Evolutionary conservation across 2,888 invertebrate species (phyloP).

Genomic region (Cantharis flavilabris): DNA sequence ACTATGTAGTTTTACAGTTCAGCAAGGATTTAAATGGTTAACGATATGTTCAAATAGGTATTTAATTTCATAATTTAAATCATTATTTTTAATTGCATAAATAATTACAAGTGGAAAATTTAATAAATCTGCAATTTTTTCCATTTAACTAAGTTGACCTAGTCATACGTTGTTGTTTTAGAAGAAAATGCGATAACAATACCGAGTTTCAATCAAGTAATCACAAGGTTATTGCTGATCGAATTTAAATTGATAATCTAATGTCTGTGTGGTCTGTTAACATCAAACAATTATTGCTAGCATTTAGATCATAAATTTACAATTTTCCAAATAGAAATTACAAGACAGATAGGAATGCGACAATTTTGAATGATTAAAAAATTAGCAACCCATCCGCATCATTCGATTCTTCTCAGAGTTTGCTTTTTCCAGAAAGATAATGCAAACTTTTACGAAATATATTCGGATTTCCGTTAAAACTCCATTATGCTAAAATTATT

Average conservation of each 20-base stretch:
- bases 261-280: conserved; percentile 26
- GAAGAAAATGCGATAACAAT: background rate
- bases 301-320: conserved; percentile 19
- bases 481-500: background rate
- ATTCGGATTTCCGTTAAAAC: background rate
- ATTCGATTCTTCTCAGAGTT: background rate
- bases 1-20: conserved; percentile 1
- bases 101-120: background rate
- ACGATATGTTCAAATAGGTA: background rate
- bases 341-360: conserved; percentile 12
- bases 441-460: background rate
- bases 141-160: background rate
- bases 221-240: conserved; percentile 18
- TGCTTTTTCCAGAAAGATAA: background rate
- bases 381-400: background rate
- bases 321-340: conserved; percentile 13
- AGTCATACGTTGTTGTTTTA: background rate
- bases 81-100: conserved; percentile 1
- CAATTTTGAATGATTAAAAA: conserved; percentile 7
- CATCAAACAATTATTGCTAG: conserved; percentile 17
- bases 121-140: background rate
- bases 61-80: background rate
- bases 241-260: conserved; percentile 25
- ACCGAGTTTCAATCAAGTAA: conserved; percentile 3
- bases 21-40: background rate